These are phyloP conservation scores for Epinephelus awoara DNA, from an alignment of 2,797 vertebrate species.

Conservation along the genomic window DNA sequence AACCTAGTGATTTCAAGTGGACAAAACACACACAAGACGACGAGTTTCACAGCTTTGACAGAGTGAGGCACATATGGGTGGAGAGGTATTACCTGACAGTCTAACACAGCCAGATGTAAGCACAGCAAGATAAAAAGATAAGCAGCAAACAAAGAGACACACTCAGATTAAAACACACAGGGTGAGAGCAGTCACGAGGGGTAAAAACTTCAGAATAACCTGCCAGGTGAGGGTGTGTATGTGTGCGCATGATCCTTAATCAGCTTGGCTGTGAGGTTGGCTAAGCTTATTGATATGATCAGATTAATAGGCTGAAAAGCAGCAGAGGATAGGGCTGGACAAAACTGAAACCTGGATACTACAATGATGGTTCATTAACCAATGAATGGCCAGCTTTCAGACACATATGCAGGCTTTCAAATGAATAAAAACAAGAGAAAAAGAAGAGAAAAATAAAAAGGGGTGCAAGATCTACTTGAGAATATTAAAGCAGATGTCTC, in stretches of 20 bases:
- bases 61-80: constrained; percentile 24
- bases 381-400: background rate
- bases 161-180: constrained; percentile 21
- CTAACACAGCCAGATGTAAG: constrained; percentile 37
- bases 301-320: constrained; percentile 18
- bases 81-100: constrained; percentile 8
- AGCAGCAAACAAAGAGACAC: constrained; percentile 15
- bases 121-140: constrained; percentile 44
- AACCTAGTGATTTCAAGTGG: background rate
- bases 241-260: constrained; percentile 7
- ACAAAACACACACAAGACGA: background rate
- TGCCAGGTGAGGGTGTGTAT: constrained; percentile 30
- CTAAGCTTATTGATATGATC: constrained; percentile 22
- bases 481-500: constrained; percentile 49
- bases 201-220: background rate
- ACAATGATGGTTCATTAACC: background rate
- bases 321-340: background rate
- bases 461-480: background rate
- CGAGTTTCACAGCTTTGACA: background rate
- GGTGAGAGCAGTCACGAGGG: background rate
- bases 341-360: background rate
- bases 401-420: background rate
- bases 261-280: constrained; percentile 19
- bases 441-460: background rate
- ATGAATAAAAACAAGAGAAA: background rate